Evolutionary conservation across 2,888 invertebrate genomes (phyloP).

Genomic region (Poecilus cupreus): DNA sequence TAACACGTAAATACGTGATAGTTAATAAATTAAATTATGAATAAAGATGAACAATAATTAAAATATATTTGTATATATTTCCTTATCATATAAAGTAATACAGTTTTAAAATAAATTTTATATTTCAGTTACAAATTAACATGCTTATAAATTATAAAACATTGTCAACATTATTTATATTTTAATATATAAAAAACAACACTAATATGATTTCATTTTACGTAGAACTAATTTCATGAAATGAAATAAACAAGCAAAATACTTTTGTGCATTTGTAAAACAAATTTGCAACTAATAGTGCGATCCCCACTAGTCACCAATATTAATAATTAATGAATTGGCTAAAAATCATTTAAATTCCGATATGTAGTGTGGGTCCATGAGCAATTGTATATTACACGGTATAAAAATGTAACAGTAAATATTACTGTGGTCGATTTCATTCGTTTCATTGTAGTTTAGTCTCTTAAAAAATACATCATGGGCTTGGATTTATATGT

Average conservation of each 20-base stretch:
- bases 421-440: conserved; percentile 7
- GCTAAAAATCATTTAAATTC: conserved; percentile 1
- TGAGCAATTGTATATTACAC: conserved; percentile 51
- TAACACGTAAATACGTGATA: no score
- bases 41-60: conserved; percentile 15
- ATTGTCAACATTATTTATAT: conserved; percentile 49
- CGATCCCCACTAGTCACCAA: conserved; percentile 42
- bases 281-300: conserved; percentile 31
- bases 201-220: conserved; percentile 11
- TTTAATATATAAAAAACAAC: conserved; percentile 49
- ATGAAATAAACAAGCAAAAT: conserved; percentile 27
- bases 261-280: conserved; percentile 28
- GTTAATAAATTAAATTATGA: background rate
- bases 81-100: conserved; percentile 51
- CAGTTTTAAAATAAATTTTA: conserved; percentile 52
- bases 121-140: conserved; percentile 48
- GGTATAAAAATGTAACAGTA: conserved; percentile 47
- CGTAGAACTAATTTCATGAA: background rate
- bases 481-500: background rate
- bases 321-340: conserved; percentile 27
- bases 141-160: conserved; percentile 52
- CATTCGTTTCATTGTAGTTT: background rate
- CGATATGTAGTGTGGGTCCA: conserved; percentile 35
- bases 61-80: conserved; percentile 44
- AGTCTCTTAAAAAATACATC: conserved; percentile 10